Evolutionary conservation across 2,888 invertebrate genomes (phyloP).

Genomic region (Lochmaea capreae): DNA sequence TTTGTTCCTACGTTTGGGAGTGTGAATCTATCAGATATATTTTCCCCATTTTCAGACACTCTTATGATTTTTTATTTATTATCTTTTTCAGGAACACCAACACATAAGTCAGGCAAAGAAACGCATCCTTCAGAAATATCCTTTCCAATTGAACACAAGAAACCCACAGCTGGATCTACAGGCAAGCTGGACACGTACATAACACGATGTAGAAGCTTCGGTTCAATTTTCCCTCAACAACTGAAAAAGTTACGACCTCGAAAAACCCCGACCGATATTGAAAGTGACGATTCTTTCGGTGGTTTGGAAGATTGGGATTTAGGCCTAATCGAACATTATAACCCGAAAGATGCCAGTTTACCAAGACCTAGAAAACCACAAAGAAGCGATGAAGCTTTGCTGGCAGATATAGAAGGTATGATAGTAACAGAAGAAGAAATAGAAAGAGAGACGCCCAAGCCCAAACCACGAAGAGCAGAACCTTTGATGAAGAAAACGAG

Average conservation of each 20-base stretch:
- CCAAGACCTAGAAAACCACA: slow-evolving; percentile 58
- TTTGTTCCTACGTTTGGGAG: too few species aligned
- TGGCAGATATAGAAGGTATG: slow-evolving; percentile 60
- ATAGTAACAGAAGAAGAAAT: slow-evolving; percentile 57
- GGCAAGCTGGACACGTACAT: slow-evolving; percentile 66
- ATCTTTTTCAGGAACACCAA: slow-evolving; percentile 28
- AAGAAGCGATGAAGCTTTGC: slow-evolving; percentile 50
- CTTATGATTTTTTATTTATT: background rate
- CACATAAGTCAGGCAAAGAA: slow-evolving; percentile 49
- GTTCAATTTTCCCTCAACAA: slow-evolving; percentile 65
- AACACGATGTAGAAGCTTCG: slow-evolving; percentile 66
- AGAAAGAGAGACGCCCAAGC: slow-evolving; percentile 43
- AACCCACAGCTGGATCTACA: slow-evolving; percentile 57
- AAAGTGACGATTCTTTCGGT: slow-evolving; percentile 67
- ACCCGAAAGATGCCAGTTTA: slow-evolving; percentile 64
- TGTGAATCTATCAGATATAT: too few species aligned
- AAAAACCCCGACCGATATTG: slow-evolving; percentile 61
- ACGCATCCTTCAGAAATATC: slow-evolving; percentile 30
- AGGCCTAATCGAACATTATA: slow-evolving; percentile 65
- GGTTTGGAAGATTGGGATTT: slow-evolving; percentile 68
- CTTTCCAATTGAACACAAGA: slow-evolving; percentile 49
- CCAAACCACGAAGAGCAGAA: slow-evolving; percentile 58
- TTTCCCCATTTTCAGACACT: background rate
- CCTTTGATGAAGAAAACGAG: slow-evolving; percentile 59
- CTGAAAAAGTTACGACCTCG: slow-evolving; percentile 61